Evolutionary conservation across 2,888 invertebrate species (phyloP).

Genomic region (Caenorhabditis becei): DNA sequence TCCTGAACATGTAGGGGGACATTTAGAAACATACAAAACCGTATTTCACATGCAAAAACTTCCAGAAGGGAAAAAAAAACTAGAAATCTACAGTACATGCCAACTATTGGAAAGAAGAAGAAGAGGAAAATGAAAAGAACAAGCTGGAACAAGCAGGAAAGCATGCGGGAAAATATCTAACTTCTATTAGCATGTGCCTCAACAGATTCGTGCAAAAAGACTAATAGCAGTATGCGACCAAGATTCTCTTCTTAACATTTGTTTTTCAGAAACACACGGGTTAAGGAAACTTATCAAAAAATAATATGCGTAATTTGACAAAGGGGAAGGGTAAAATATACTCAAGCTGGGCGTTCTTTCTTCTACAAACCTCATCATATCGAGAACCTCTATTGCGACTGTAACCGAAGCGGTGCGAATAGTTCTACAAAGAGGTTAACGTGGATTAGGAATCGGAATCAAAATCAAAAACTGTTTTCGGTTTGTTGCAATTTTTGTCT

Average conservation of each 20-base stretch:
- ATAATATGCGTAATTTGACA: slow-evolving; percentile 39
- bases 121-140: slow-evolving; percentile 17
- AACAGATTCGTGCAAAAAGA: slow-evolving; percentile 42
- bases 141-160: slow-evolving; percentile 16
- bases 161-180: slow-evolving; percentile 34
- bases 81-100: neutral
- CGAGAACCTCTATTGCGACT: slow-evolving; percentile 66
- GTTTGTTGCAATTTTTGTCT: neutral
- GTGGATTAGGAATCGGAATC: slow-evolving; percentile 28
- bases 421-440: slow-evolving; percentile 62
- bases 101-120: neutral
- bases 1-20: neutral
- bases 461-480: neutral
- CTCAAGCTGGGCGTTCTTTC: slow-evolving; percentile 49
- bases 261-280: slow-evolving; percentile 42
- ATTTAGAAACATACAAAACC: slow-evolving; percentile 10
- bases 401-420: slow-evolving; percentile 66
- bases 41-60: neutral
- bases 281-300: slow-evolving; percentile 54
- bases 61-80: neutral
- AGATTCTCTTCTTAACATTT: neutral
- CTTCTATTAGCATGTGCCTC: slow-evolving; percentile 30
- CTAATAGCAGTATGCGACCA: slow-evolving; percentile 16
- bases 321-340: slow-evolving; percentile 37
- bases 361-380: slow-evolving; percentile 67